Evolutionary conservation across 1,140 invertebrate genomes (phyloP), one percentile per base, ranked within the genome.

Genomic region (Cyclargus thomasi): DNA sequence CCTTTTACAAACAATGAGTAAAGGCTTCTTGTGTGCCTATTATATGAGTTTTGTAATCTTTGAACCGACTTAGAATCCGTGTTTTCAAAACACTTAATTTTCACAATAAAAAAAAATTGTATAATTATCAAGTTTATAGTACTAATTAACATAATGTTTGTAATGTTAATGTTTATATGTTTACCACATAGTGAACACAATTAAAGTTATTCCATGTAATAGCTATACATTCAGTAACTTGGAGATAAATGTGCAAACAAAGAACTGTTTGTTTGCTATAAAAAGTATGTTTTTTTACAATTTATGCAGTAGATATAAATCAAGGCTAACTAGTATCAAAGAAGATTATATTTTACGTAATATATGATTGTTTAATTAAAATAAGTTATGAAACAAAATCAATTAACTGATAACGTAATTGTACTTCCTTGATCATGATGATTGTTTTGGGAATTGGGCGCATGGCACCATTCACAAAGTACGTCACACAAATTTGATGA

Each of bases 341-440:
- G 18, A 11, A 59, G 55, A 59, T 59, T 20, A 59, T 20, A 11
- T 5, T 59, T 59, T 59, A 21, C 18, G 8, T 59, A 59, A 59
- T 10, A 20, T 17, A 11, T 59, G 11, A 11, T 11, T 20, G 18
- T 59, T 21, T 20, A 59, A 7, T 29, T 4, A 17, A 59, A 59
- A 59, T 20, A 20, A 20, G 3, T 59, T 21, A 22, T 11, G 17
- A 59, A 59, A 21, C 55, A 8, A 21, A 20, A 20, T 59, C 10
- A 1, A 55, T 55, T 55, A 55, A 17, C 1, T 5, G 53, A 53
- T 53, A 53, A 53, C 53, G 17, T 53, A 53, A 23, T 29, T 20
- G 55, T 21, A 59, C 18, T 21, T 59, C 18, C 55, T 59, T 59
- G 55, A 59, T 21, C 55, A 11, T 59, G 55, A 59, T 59, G 7